These are phyloP conservation scores for Chloroceryle aenea DNA, from an alignment of 2,113 vertebrate species.

Conservation along the genomic window DNA sequence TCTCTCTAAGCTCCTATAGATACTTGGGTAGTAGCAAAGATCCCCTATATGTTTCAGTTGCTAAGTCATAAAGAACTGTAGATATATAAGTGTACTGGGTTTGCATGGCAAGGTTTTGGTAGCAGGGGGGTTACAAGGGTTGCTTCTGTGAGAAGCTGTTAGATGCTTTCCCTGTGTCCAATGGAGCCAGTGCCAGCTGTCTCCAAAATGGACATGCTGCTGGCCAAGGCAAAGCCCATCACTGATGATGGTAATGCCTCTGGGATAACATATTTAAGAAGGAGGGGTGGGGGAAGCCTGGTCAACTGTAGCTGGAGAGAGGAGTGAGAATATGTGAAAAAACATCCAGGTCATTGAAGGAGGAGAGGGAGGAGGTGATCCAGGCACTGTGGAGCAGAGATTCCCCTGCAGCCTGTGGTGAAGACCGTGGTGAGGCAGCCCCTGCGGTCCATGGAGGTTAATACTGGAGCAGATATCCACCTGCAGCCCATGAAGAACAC, in stretches of 20 bases:
- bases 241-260: neutral
- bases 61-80: neutral
- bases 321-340: neutral
- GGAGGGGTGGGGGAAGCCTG: no score
- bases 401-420: neutral
- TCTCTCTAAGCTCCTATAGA: neutral
- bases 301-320: neutral
- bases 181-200: neutral
- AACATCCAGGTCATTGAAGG: neutral
- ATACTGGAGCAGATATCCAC: neutral
- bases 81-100: neutral
- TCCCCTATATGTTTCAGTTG: neutral
- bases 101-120: neutral
- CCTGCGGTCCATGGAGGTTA: neutral
- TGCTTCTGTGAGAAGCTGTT: neutral
- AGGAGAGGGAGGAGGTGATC: neutral
- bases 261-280: neutral
- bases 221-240: neutral
- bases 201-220: neutral
- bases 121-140: neutral
- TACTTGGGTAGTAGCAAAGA: neutral
- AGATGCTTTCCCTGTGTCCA: neutral
- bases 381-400: neutral
- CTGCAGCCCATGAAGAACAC: neutral
- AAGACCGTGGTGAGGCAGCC: neutral